These are phyloP conservation scores for Styela clava DNA, from an alignment of 23 tunicate species.

Conservation along the genomic window DNA sequence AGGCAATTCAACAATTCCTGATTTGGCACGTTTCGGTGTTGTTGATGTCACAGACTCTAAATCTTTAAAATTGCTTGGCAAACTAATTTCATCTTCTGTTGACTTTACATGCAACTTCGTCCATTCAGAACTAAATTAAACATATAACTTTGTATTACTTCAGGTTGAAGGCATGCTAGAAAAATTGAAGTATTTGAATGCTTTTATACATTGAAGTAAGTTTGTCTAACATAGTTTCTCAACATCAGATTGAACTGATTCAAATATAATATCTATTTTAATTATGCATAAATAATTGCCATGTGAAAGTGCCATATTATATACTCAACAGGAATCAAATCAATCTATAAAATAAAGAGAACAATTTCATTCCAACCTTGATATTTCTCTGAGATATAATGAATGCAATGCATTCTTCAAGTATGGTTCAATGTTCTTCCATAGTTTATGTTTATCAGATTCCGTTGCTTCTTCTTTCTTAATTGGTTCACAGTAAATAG, in stretches of 20 bases:
- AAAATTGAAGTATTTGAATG: no score
- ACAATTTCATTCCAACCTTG: no score
- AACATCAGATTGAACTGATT: no score
- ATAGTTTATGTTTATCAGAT: conserved; percentile 55
- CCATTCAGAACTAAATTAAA: conserved; percentile 23
- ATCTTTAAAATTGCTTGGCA: background rate
- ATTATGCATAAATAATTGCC: no score
- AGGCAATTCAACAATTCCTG: conserved; percentile 59
- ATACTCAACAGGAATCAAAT: no score
- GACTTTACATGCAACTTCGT: background rate
- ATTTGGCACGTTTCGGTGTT: background rate
- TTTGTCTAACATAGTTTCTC: no score
- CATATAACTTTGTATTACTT: no score
- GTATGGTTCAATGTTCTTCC: conserved; percentile 70
- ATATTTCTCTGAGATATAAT: conserved; percentile 46
- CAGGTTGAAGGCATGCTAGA: no score
- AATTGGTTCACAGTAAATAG: conserved; percentile 51
- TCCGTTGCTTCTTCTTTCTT: conserved; percentile 24
- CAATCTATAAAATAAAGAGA: no score
- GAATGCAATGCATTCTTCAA: conserved; percentile 46
- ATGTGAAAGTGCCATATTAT: no score
- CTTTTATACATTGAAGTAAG: no score
- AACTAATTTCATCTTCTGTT: background rate
- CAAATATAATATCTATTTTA: no score
- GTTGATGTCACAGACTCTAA: background rate